These are phyloP conservation scores for Cantharis nigra DNA, from an alignment of 2,888 invertebrate species.

Conservation along the genomic window DNA sequence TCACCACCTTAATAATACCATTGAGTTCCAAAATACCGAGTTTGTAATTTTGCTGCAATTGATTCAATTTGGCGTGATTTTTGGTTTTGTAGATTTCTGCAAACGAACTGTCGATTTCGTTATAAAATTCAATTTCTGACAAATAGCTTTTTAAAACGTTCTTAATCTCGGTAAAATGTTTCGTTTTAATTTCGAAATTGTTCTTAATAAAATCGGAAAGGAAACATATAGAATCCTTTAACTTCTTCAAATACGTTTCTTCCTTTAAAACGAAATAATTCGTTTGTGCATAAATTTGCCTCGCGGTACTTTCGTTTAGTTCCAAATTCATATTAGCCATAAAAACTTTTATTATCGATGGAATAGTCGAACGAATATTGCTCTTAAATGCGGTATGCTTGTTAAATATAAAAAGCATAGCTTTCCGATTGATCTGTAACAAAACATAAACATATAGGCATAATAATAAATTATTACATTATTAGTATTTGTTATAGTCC, in stretches of 20 bases:
- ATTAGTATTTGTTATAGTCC: too few species aligned
- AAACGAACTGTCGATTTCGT: slow-evolving; percentile 4
- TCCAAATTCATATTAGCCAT: slow-evolving; percentile 8
- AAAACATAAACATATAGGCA: background rate
- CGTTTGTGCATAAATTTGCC: slow-evolving; percentile 6
- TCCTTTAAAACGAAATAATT: slow-evolving; percentile 12
- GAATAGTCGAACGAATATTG: background rate
- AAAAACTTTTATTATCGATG: slow-evolving; percentile 15
- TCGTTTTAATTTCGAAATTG: background rate
- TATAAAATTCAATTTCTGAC: slow-evolving; percentile 16
- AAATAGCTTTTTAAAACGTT: background rate
- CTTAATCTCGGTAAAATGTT: background rate
- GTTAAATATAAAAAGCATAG: slow-evolving; percentile 19
- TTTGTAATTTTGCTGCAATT: background rate
- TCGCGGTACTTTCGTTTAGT: slow-evolving; percentile 11
- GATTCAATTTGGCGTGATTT: background rate
- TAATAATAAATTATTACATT: too few species aligned
- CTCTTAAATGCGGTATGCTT: background rate
- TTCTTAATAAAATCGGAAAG: background rate
- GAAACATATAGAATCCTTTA: slow-evolving; percentile 2
- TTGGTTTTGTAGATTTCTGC: slow-evolving; percentile 5
- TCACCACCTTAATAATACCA: background rate
- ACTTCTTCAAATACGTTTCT: background rate
- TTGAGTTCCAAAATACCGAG: background rate
- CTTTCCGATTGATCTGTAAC: slow-evolving; percentile 9